Conservation (phyloP, 2,888 invertebrate genomes). For the Oscheius onirici region DNA sequence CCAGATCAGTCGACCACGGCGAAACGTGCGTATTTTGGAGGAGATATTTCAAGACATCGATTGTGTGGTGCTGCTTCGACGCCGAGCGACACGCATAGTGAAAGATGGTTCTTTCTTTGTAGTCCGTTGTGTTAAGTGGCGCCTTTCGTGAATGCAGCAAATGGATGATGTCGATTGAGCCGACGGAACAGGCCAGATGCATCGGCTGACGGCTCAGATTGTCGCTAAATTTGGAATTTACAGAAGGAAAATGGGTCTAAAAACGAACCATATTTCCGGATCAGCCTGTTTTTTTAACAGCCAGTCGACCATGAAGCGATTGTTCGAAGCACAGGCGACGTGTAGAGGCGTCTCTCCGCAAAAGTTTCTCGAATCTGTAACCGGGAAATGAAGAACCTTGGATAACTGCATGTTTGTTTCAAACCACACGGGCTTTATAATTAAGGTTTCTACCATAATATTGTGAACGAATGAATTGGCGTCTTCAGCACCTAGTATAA, state of each 20-base stretch:
- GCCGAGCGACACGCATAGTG: conserved; percentile 12
- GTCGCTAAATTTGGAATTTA: conserved; percentile 3
- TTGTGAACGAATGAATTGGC: no score
- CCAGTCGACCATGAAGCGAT: background rate
- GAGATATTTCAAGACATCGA: background rate
- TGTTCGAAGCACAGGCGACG: conserved; percentile 2
- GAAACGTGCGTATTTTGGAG: background rate
- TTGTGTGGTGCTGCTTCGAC: background rate
- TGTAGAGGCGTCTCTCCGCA: conserved; percentile 7
- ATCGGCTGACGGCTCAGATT: background rate
- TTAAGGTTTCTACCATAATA: no score
- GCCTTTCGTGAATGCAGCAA: background rate
- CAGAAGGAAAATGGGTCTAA: background rate
- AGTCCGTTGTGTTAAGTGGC: background rate
- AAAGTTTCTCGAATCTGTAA: background rate
- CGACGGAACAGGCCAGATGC: background rate
- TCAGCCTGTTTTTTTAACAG: conserved; percentile 8
- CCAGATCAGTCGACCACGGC: background rate
- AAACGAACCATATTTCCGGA: conserved; percentile 1
- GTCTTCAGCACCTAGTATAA: no score
- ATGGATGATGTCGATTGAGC: background rate
- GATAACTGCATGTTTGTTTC: no score
- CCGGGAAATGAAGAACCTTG: no score
- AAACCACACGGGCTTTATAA: no score
- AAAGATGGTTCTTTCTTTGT: background rate